These are phyloP conservation scores for Oreochromis niloticus DNA, from an alignment of 2,113 vertebrate genomes.

Conservation along the genomic window DNA sequence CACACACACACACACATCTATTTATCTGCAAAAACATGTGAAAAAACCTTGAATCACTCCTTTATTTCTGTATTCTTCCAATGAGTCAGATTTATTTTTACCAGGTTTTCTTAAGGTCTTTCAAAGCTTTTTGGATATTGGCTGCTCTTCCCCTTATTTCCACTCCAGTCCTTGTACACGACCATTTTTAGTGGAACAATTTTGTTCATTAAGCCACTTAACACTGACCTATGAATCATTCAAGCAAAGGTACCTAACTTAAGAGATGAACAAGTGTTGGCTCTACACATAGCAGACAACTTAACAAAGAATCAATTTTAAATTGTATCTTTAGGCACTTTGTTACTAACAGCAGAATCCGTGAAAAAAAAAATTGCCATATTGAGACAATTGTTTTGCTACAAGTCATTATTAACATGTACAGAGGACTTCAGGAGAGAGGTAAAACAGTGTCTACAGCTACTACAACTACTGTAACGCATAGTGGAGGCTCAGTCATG, in stretches of 20 bases:
- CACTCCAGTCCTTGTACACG: neutral
- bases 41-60: neutral
- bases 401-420: neutral
- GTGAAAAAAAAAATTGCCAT: neutral
- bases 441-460: neutral
- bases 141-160: neutral
- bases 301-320: neutral
- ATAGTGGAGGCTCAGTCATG: neutral
- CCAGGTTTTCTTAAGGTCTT: neutral
- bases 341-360: neutral
- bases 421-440: neutral
- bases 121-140: neutral
- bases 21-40: neutral
- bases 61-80: neutral
- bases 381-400: neutral
- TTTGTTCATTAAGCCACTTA: neutral
- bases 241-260: neutral
- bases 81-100: neutral
- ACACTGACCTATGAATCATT: neutral
- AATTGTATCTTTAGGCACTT: neutral
- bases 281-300: neutral
- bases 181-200: neutral
- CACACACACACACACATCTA: neutral
- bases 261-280: neutral
- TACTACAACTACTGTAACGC: neutral